Evolutionary conservation across 2,888 invertebrate species (phyloP).

Genomic region (Drosophila nigritarsus): DNA sequence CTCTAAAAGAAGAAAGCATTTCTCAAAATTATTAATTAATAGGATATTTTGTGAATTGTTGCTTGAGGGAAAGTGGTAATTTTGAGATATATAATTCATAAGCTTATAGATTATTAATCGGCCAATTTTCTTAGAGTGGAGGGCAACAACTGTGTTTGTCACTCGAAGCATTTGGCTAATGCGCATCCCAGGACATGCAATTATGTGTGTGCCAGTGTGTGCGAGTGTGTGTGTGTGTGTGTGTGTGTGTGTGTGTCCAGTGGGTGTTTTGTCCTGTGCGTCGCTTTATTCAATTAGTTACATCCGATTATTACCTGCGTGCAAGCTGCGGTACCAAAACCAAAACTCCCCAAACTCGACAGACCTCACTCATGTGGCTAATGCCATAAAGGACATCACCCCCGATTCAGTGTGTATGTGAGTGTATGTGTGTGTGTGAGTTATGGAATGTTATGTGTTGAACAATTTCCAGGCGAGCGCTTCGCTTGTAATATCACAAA

Average conservation of each 20-base stretch:
- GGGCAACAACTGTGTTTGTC: constrained; percentile 43
- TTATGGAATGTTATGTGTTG: constrained; percentile 39
- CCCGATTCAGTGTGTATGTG: background rate
- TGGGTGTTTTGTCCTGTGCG: constrained; percentile 57
- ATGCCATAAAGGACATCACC: constrained; percentile 44
- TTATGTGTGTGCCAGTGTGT: background rate
- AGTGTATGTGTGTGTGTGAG: constrained; percentile 23
- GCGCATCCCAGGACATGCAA: constrained; percentile 31
- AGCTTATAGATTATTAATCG: background rate
- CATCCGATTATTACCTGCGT: constrained; percentile 80
- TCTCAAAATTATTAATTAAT: background rate
- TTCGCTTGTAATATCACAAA: constrained; percentile 76
- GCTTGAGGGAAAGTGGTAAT: no score
- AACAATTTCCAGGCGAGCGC: constrained; percentile 78
- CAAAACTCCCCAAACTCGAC: background rate
- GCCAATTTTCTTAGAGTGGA: constrained; percentile 10
- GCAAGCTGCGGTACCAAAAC: constrained; percentile 27
- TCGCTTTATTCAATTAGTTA: constrained; percentile 79
- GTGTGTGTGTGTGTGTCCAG: constrained; percentile 20
- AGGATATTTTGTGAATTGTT: background rate
- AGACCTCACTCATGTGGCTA: constrained; percentile 44
- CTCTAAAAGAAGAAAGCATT: background rate
- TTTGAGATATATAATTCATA: background rate
- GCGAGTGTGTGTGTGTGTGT: constrained; percentile 20
- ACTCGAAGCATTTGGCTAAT: constrained; percentile 66